These are phyloP conservation scores for Ischnus inquisitorius DNA, from an alignment of 2,888 invertebrate genomes.

Conservation along the genomic window DNA sequence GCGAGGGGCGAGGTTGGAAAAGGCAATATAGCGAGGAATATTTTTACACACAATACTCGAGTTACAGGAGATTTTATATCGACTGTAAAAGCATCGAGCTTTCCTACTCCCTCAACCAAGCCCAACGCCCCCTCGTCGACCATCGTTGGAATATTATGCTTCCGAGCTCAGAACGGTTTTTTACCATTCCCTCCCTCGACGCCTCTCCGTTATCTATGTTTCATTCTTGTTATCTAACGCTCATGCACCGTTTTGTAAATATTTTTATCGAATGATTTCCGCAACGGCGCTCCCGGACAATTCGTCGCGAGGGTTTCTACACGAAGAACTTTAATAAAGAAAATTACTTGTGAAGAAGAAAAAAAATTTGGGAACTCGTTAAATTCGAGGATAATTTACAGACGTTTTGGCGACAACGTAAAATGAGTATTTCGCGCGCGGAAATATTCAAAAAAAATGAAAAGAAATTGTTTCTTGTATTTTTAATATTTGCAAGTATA, in stretches of 20 bases:
- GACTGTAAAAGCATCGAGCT: constrained; percentile 68
- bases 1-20: constrained; percentile 27
- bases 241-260: not conserved
- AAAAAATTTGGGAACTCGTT: no score
- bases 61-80: constrained; percentile 70
- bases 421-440: no score
- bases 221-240: constrained; percentile 8
- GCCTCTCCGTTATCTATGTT: not conserved
- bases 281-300: not conserved
- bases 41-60: constrained; percentile 69
- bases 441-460: no score
- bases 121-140: not conserved
- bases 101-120: constrained; percentile 45
- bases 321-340: not conserved
- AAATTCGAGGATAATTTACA: no score
- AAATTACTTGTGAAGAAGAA: no score
- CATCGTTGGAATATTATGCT: constrained; percentile 48
- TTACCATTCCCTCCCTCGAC: not conserved
- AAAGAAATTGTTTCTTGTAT: no score
- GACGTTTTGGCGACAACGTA: no score
- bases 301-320: constrained; percentile 13
- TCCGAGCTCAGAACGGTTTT: constrained; percentile 28
- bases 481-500: no score
- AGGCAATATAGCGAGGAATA: constrained; percentile 69
- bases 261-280: not conserved